phyloP scores from a whole-genome alignment of 2,797 vertebrate genomes.

The Cynodonichthys magdalenae region DNA sequence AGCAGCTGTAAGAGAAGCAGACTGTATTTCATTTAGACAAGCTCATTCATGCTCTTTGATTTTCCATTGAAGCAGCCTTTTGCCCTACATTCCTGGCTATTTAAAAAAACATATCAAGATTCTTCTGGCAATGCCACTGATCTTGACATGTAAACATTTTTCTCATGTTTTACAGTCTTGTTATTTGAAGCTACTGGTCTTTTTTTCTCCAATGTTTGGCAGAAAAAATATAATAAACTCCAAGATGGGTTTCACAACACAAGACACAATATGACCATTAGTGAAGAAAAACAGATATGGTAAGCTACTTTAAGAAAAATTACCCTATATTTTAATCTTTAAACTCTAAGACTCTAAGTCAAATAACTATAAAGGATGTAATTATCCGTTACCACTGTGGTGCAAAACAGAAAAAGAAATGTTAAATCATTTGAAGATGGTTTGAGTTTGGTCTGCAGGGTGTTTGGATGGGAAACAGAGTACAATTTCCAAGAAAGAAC shows the following conservation, averaged over 20 bases:
- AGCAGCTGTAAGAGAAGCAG: slow-evolving; percentile 68
- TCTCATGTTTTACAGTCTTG: slow-evolving; percentile 45
- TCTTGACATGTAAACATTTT: slow-evolving; percentile 47
- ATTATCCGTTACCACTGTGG: too few relatives aligned
- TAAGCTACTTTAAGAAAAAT: too few relatives aligned
- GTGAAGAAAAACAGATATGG: too few relatives aligned
- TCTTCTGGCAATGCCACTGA: slow-evolving; percentile 49
- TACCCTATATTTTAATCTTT: too few relatives aligned
- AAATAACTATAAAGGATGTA: too few relatives aligned
- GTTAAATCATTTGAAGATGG: too few relatives aligned
- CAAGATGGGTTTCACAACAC: slow-evolving; percentile 11
- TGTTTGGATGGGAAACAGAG: too few relatives aligned
- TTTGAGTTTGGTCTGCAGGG: too few relatives aligned
- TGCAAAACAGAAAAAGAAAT: too few relatives aligned
- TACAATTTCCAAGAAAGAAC: too few relatives aligned
- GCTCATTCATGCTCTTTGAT: slow-evolving; percentile 70
- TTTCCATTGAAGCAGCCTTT: slow-evolving; percentile 59
- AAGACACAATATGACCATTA: too few relatives aligned
- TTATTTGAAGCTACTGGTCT: slow-evolving; percentile 41
- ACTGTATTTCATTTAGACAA: slow-evolving; percentile 74
- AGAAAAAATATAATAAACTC: slow-evolving; percentile 40
- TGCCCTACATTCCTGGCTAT: slow-evolving; percentile 66
- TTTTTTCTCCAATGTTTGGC: slow-evolving; percentile 33
- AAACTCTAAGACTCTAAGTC: too few relatives aligned
- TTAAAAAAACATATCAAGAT: slow-evolving; percentile 54